phyloP scores from a whole-genome alignment of 2,113 vertebrate genomes.

The Progne subis region DNA sequence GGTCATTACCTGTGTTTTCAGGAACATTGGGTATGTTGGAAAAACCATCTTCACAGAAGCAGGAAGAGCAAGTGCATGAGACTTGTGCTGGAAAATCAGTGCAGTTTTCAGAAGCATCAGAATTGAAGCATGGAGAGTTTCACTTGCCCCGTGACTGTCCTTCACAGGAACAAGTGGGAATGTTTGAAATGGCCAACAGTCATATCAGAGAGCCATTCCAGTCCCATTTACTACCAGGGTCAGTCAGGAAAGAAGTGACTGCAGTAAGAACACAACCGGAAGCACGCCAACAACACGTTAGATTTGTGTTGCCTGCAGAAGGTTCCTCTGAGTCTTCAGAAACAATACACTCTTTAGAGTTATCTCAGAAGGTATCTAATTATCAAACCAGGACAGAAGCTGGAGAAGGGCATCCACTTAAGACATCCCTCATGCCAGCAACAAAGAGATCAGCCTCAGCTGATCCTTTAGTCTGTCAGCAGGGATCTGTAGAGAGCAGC shows the following conservation, averaged over 20 bases:
- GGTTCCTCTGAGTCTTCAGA: not conserved
- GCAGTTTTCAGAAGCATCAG: not conserved
- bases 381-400: not conserved
- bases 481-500: not conserved
- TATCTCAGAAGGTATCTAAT: not conserved
- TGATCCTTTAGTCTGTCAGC: not conserved
- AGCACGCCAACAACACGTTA: not conserved
- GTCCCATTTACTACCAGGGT: not conserved
- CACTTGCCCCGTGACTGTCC: not conserved
- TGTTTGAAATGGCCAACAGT: not conserved
- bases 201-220: not conserved
- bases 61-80: not conserved
- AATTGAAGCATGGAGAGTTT: not conserved
- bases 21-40: rapidly evolving
- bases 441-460: not conserved
- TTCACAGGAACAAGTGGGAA: not conserved
- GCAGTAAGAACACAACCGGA: not conserved
- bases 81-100: not conserved
- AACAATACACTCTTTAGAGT: not conserved
- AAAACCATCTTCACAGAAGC: not conserved
- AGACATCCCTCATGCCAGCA: not conserved
- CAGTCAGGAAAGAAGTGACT: not conserved
- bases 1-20: rapidly evolving
- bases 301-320: slow-evolving; percentile 10
- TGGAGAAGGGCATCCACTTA: not conserved